Percentiles rank a stretch among this genome's conserved stretches.
Conservation (phyloP, 1,140 invertebrate species). For the Lepidurus arcticus region DNA sequence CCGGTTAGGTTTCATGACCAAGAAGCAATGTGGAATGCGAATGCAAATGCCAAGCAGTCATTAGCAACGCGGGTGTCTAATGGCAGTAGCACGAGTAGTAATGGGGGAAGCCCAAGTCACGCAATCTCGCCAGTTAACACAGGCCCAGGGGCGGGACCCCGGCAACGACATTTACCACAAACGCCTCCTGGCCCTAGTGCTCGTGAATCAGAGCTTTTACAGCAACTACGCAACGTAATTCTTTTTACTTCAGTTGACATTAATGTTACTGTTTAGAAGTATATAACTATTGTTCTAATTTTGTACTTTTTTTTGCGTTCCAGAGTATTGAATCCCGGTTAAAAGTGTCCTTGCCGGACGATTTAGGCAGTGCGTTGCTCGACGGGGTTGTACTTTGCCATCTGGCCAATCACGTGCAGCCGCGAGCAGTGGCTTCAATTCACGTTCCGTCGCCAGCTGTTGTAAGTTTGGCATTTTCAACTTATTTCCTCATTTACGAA, state of each 20-base stretch:
- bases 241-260: not conserved
- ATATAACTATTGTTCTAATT: constrained; percentile 24
- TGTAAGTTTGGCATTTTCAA: constrained; percentile 51
- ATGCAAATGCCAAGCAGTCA: constrained; percentile 11
- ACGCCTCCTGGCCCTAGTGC: not conserved
- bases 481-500: constrained; percentile 31
- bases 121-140: not conserved
- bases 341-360: constrained; percentile 80
- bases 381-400: constrained; percentile 92
- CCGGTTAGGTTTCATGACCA: not conserved
- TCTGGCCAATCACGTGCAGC: constrained; percentile 83
- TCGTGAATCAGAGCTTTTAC: not conserved
- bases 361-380: constrained; percentile 74
- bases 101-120: not conserved
- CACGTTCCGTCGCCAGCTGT: constrained; percentile 90
- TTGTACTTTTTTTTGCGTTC: constrained; percentile 40
- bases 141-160: not conserved
- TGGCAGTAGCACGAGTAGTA: constrained; percentile 3
- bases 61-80: not conserved
- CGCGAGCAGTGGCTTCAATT: constrained; percentile 82
- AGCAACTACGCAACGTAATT: constrained; percentile 8
- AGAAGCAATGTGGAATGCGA: constrained; percentile 12
- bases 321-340: constrained; percentile 83
- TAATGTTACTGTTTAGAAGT: not conserved
- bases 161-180: not conserved